Conservation (phyloP, 2,113 vertebrate genomes). For the Australoheros scitulus region DNA sequence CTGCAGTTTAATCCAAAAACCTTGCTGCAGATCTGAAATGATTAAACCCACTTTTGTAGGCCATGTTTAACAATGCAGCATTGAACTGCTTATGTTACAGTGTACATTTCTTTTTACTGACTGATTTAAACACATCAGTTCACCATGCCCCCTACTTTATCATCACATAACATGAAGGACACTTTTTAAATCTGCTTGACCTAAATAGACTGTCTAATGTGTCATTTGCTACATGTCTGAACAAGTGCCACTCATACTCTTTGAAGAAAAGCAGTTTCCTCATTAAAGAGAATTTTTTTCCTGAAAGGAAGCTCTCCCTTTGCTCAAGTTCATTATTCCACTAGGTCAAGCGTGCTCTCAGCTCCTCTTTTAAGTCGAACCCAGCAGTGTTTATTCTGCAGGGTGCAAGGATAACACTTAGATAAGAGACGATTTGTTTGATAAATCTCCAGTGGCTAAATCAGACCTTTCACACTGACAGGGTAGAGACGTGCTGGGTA, state of each 20-base stretch:
- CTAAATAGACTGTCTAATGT: not conserved
- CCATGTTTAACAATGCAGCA: not conserved
- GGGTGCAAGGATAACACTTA: slow-evolving; percentile 60
- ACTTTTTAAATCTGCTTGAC: not conserved
- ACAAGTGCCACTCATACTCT: slow-evolving; percentile 7
- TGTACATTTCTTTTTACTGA: not conserved
- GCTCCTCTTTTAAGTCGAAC: slow-evolving; percentile 52
- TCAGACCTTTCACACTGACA: not conserved
- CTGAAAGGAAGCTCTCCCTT: slow-evolving; percentile 2
- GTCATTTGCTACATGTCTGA: slow-evolving; percentile 2
- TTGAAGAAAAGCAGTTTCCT: slow-evolving; percentile 34
- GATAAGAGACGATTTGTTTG: slow-evolving; percentile 57
- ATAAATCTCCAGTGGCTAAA: slow-evolving; percentile 29
- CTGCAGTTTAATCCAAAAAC: not conserved
- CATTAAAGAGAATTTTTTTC: slow-evolving; percentile 24
- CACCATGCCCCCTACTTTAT: not conserved
- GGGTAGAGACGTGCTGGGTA: slow-evolving; percentile 11
- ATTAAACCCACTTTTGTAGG: not conserved
- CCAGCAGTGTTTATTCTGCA: slow-evolving; percentile 59
- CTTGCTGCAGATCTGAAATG: not conserved
- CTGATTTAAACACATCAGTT: not conserved
- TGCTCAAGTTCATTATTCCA: slow-evolving; percentile 36
- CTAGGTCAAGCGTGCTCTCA: slow-evolving; percentile 36
- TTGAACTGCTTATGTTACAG: not conserved
- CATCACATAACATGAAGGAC: not conserved